A percentile compares a stretch with the other conserved stretches of the same genome.
These are phyloP conservation scores for Ancistrus triradiatus DNA, from an alignment of 2,113 vertebrate species.

Conservation along the genomic window DNA sequence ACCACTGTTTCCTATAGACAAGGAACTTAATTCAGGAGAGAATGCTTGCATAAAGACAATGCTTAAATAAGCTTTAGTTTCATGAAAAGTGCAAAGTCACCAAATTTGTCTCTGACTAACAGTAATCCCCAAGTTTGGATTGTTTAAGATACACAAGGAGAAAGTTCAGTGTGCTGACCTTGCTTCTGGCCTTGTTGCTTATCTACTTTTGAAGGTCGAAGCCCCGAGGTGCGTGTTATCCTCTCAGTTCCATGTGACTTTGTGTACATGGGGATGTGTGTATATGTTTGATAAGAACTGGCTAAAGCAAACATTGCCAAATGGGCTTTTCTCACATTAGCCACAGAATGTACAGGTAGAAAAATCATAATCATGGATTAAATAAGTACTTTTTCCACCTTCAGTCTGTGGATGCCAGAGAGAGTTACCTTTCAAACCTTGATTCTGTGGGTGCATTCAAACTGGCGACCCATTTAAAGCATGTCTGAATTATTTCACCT, in stretches of 20 bases:
- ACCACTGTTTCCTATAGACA: conserved; percentile 14
- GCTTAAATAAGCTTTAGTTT: no score
- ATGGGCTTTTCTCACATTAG: conserved; percentile 44
- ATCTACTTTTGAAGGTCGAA: conserved; percentile 38
- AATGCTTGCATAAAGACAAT: no score
- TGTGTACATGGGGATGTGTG: neutral
- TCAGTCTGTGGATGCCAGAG: no score
- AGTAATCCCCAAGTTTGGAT: no score
- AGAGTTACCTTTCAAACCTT: no score
- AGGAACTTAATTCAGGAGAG: neutral
- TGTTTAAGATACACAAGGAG: neutral
- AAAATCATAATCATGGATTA: no score
- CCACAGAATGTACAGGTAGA: neutral
- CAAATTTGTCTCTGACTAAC: no score
- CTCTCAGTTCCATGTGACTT: neutral
- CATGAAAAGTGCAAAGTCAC: no score
- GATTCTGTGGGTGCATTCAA: no score
- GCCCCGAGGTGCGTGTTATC: conserved; percentile 35
- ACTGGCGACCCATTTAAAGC: no score
- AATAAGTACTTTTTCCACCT: no score
- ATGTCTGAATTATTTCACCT: no score
- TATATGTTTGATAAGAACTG: conserved; percentile 39
- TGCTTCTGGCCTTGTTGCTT: conserved; percentile 19
- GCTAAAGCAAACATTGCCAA: conserved; percentile 38
- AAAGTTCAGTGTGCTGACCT: conserved; percentile 16